phyloP scores from a whole-genome alignment of 2,888 invertebrate genomes.

The Palloptera scutellata region DNA sequence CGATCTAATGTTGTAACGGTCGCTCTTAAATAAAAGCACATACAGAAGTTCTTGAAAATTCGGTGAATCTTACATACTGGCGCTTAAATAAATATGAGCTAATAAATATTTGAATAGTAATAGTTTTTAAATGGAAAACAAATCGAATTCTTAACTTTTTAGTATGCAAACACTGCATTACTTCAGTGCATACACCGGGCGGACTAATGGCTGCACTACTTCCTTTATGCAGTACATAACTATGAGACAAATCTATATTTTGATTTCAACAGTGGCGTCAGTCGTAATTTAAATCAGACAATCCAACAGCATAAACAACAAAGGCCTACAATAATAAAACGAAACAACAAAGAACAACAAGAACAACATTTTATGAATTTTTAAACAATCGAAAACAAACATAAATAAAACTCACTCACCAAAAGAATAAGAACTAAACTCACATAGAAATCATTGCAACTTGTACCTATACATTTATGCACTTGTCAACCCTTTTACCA shows the following conservation, averaged over 20 bases:
- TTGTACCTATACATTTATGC: not conserved
- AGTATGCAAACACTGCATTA: too few species aligned
- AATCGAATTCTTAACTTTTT: too few species aligned
- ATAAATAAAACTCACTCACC: not conserved
- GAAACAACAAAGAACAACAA: constrained; percentile 2
- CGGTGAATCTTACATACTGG: too few species aligned
- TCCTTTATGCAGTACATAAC: constrained; percentile 19
- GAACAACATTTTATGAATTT: not conserved
- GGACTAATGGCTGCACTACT: constrained; percentile 17
- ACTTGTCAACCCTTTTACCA: constrained; percentile 6
- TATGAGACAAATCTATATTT: too few species aligned
- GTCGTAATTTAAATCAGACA: constrained; percentile 3
- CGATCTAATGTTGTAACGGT: too few species aligned
- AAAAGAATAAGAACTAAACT: not conserved
- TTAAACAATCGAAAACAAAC: not conserved
- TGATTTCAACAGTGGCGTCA: constrained; percentile 15
- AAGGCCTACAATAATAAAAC: not conserved
- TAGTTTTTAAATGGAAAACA: too few species aligned
- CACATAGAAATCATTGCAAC: too few species aligned
- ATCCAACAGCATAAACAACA: not conserved
- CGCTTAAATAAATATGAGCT: too few species aligned
- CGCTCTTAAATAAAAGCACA: too few species aligned
- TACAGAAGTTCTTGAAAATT: too few species aligned
- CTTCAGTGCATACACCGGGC: too few species aligned
- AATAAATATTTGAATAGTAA: too few species aligned